phyloP scores from a whole-genome alignment of 2,797 vertebrate genomes.

The Thamnophis elegans region DNA sequence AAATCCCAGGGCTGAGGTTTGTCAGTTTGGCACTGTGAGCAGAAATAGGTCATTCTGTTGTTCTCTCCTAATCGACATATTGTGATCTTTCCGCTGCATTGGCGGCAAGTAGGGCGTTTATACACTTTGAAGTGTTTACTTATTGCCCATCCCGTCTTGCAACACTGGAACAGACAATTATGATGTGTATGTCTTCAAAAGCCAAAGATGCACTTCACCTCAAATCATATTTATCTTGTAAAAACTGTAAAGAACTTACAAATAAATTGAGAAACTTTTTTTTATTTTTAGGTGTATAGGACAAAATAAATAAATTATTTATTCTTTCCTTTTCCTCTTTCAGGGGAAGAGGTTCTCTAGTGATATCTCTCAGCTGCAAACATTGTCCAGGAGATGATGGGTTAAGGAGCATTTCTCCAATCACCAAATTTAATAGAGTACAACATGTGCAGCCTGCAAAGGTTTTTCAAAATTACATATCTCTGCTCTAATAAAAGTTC shows the following conservation, averaged over 20 bases:
- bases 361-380: background rate
- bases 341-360: background rate
- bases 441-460: background rate
- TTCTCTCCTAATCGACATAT: conserved; percentile 87
- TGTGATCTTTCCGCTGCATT: conserved; percentile 78
- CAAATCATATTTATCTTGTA: background rate
- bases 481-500: background rate
- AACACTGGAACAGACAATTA: conserved; percentile 74
- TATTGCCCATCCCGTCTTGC: conserved; percentile 77
- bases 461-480: background rate
- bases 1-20: conserved; percentile 74
- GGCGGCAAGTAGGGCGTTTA: conserved; percentile 78
- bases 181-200: conserved; percentile 17
- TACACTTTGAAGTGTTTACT: conserved; percentile 89
- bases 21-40: conserved; percentile 82
- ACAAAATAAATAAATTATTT: background rate
- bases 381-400: background rate
- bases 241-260: background rate
- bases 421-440: background rate
- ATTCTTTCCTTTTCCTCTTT: background rate
- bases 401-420: background rate
- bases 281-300: background rate
- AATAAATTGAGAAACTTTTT: background rate
- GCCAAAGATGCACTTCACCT: background rate
- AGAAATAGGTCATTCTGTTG: conserved; percentile 93